These are phyloP conservation scores for Phengaris alcon DNA, from an alignment of 2,888 invertebrate genomes.

Conservation along the genomic window DNA sequence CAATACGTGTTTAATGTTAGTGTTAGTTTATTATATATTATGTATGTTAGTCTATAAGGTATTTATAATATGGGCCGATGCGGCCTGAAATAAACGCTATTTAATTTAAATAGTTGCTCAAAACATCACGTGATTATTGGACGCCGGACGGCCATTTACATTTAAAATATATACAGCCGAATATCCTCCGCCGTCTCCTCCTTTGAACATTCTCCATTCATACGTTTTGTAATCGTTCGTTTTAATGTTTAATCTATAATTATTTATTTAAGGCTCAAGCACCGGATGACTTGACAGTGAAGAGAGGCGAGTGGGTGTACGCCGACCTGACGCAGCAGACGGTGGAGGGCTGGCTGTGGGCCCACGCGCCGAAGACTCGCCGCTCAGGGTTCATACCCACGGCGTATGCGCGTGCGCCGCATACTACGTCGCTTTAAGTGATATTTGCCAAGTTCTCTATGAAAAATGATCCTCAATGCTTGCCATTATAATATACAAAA, in stretches of 20 bases:
- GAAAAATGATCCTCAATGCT: neutral
- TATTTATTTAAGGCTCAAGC: constrained; percentile 85
- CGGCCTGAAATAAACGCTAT: no score
- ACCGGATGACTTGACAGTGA: constrained; percentile 93
- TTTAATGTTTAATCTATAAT: neutral
- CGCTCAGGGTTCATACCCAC: constrained; percentile 97
- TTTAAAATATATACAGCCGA: no score
- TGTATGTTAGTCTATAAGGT: no score
- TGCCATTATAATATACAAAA: neutral
- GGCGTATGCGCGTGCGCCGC: constrained; percentile 94
- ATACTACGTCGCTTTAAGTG: constrained; percentile 89
- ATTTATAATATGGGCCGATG: no score
- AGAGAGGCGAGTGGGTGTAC: constrained; percentile 96
- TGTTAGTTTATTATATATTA: no score
- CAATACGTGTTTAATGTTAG: no score
- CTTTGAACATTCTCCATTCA: no score
- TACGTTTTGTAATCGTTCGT: no score
- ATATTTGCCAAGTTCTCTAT: neutral
- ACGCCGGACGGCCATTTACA: no score
- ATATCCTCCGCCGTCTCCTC: no score
- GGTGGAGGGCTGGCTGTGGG: constrained; percentile 96
- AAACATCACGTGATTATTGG: no score
- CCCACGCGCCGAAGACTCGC: constrained; percentile 94
- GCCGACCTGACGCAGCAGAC: constrained; percentile 96
- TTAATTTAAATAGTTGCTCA: no score